A percentile compares a stretch with the other conserved stretches of the same genome.
These are phyloP conservation scores for Chirona hameri DNA, from an alignment of 2,888 invertebrate genomes.

Conservation along the genomic window DNA sequence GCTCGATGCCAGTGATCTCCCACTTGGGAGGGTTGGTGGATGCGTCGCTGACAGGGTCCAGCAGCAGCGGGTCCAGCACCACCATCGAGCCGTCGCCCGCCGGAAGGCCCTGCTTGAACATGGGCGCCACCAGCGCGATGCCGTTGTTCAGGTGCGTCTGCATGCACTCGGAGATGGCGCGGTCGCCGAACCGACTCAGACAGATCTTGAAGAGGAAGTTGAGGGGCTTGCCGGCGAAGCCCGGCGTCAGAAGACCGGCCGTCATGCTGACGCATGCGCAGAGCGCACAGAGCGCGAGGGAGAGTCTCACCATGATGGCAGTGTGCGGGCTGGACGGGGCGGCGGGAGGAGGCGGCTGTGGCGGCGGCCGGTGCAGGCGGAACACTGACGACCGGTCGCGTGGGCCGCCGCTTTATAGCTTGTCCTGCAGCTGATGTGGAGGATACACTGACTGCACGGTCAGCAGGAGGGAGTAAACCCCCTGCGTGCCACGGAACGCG, in stretches of 20 bases:
- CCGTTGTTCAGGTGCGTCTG: not conserved
- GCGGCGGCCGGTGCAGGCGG: no score
- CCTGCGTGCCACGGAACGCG: no score
- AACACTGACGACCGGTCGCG: no score
- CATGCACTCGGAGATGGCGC: not conserved
- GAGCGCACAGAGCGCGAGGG: not conserved
- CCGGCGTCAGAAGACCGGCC: not conserved
- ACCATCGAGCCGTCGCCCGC: not conserved
- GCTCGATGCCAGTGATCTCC: not conserved
- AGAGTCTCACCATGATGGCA: not conserved
- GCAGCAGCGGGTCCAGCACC: slow-evolving; percentile 10
- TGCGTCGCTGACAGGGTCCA: not conserved
- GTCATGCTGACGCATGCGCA: not conserved
- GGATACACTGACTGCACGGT: no score
- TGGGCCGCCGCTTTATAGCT: no score
- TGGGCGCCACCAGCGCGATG: not conserved
- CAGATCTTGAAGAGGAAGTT: not conserved
- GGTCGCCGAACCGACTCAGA: not conserved
- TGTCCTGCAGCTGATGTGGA: no score
- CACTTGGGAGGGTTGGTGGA: not conserved
- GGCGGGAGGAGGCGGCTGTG: no score
- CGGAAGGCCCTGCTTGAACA: not conserved
- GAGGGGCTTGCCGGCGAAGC: not conserved
- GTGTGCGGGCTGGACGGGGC: no score
- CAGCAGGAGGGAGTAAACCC: no score